Conservation (phyloP, 1,140 invertebrate genomes). For the Meloidogyne floridensis region DNA sequence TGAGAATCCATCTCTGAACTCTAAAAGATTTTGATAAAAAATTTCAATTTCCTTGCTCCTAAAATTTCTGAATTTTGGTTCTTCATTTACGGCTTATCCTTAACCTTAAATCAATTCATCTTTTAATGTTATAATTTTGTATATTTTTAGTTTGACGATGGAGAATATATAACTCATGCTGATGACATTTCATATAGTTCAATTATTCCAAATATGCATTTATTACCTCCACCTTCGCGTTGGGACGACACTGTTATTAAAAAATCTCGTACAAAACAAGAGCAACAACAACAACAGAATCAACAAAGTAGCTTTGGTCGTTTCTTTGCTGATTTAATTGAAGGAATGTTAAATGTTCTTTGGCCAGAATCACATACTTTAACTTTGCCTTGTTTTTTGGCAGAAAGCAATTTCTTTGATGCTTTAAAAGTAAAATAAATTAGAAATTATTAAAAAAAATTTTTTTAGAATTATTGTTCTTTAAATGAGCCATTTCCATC, state of each 20-base stretch:
- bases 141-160: conserved; percentile 13
- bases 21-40: not conserved
- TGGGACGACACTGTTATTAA: conserved; percentile 6
- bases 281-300: not conserved
- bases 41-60: too few relatives aligned
- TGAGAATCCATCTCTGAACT: too few relatives aligned
- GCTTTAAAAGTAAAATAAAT: conserved; percentile 41
- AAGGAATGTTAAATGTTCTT: conserved; percentile 26
- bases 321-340: conserved; percentile 18
- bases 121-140: not conserved
- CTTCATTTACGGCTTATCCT: not conserved
- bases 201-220: conserved; percentile 7
- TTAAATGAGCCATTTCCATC: conserved; percentile 41
- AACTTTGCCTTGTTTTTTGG: conserved; percentile 45
- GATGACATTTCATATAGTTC: conserved; percentile 15
- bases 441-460: not conserved
- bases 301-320: not conserved
- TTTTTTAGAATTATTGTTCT: conserved; percentile 45
- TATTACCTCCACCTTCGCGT: conserved; percentile 19
- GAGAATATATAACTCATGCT: not conserved
- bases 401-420: conserved; percentile 46
- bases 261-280: not conserved
- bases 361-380: conserved; percentile 51
- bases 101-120: too few relatives aligned
- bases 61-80: not conserved